phyloP scores from a whole-genome alignment of 2,888 invertebrate species.

The Brassicogethes aeneus region DNA sequence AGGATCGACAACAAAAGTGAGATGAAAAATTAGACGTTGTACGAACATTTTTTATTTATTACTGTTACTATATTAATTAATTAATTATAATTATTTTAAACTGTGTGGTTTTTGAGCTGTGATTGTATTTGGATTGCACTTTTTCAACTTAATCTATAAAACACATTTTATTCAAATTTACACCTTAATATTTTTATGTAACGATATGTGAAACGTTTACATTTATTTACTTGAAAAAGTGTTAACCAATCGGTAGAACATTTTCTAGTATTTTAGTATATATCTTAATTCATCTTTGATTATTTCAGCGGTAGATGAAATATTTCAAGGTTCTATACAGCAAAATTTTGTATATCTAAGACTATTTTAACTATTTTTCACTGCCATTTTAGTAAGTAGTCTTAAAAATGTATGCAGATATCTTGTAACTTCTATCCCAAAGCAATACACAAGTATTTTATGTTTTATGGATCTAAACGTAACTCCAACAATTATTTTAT shows the following conservation, averaged over 20 bases:
- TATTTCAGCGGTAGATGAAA: background rate
- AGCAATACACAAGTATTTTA: constrained; percentile 23
- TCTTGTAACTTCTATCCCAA: constrained; percentile 12
- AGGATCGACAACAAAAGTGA: constrained; percentile 44
- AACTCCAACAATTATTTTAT: background rate
- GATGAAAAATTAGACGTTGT: constrained; percentile 40
- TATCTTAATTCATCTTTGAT: constrained; percentile 1
- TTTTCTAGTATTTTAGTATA: constrained; percentile 27
- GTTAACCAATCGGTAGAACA: constrained; percentile 25
- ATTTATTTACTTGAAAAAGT: constrained; percentile 25
- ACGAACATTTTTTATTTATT: constrained; percentile 30
- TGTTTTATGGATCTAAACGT: background rate
- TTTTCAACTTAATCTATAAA: constrained; percentile 18
- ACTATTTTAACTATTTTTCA: constrained; percentile 31
- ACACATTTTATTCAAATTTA: constrained; percentile 5
- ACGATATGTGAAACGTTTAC: no score
- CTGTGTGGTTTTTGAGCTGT: constrained; percentile 37
- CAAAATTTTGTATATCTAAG: constrained; percentile 15
- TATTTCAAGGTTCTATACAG: constrained; percentile 6
- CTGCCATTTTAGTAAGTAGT: constrained; percentile 34
- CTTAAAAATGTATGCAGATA: background rate
- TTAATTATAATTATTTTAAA: constrained; percentile 30
- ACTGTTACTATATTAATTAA: no score
- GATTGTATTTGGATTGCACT: constrained; percentile 36
- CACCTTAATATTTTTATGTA: background rate